Base-by-base conservation (phyloP, 2,888 invertebrate species). In the Zhuqinia jingwanae region DNA sequence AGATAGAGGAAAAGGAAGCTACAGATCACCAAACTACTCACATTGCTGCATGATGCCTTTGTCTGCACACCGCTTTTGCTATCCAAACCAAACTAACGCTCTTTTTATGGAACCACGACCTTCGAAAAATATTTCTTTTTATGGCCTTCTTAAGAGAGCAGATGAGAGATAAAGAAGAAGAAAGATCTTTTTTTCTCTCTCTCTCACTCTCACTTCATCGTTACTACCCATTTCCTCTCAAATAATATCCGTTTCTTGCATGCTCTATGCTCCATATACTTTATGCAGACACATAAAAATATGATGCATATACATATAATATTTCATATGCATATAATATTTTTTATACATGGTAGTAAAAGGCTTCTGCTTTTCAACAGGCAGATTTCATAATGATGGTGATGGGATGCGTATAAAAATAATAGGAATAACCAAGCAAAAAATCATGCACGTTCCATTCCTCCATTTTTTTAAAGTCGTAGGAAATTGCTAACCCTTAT, bases 211-310 rank as follows among this genome's bases (percentile, higher is more conserved):
- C 42, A n/a, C 2, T 47, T 27, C 36, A 30, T 47, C 22, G 36
- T 76, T 76, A 56, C 76, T 76, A 36, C 56, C 76, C 76, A 76
- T 76, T 76, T 76, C 76, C 76, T 47, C 27, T 76, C 58, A 70
- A 47, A 47, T 70, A 76, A 76, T 76, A 58, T 76, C 36, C 63
- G 36, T 17, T 30, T 17, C 36, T n/a, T 63, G 63, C 63, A 56
- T 56, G 56, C 22, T 22, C 25, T n/a, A n/a, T n/a, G n/a, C n/a
- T 11, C 56, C 15, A 27, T 60, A 60, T 20, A 36, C 1, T n/a
- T n/a, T n/a, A n/a, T n/a, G n/a, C n/a, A 30, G 30, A 17, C 36
- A 63, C 17, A 27, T 30, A n/a, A n/a, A n/a, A n/a, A n/a, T n/a
- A n/a, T n/a, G n/a, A 15, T 36, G 63, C 56, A 56, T 63, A 63